Percentiles rank a stretch among this genome's conserved stretches.
Evolutionary conservation across 2,113 vertebrate genomes (phyloP).

Genomic region (Macquaria australasica): DNA sequence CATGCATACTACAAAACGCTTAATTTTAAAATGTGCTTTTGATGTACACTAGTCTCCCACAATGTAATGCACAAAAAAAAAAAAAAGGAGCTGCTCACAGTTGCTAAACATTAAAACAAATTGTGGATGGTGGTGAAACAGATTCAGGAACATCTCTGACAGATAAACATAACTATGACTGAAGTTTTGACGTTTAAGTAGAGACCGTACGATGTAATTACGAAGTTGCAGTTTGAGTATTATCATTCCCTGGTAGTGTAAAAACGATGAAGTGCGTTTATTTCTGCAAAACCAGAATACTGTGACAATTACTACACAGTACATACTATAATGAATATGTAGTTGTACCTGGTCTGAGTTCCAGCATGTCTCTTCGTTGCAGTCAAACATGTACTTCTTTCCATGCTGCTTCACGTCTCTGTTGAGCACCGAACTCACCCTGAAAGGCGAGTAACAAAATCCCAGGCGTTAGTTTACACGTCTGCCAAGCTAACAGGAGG

Average conservation of each 20-base stretch:
- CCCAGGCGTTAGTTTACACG: not conserved
- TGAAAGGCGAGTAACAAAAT: constrained; percentile 56
- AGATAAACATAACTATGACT: not conserved
- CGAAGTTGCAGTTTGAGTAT: not conserved
- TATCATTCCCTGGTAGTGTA: not conserved
- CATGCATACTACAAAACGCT: not conserved
- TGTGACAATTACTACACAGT: too few species aligned
- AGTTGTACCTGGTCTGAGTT: constrained; percentile 93
- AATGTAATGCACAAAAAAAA: not conserved
- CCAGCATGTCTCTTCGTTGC: constrained; percentile 94
- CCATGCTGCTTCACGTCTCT: constrained; percentile 92
- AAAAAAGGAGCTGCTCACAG: not conserved
- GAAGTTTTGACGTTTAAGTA: not conserved
- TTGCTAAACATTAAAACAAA: not conserved
- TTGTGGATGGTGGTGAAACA: not conserved
- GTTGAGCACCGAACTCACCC: constrained; percentile 94
- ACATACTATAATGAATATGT: not conserved
- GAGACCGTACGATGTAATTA: not conserved
- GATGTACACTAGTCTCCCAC: not conserved
- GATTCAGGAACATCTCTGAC: not conserved
- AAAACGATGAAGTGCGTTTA: not conserved
- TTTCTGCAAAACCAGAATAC: not conserved
- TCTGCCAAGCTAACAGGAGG: not conserved
- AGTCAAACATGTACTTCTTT: constrained; percentile 94
- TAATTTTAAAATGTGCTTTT: not conserved